Percentiles rank a stretch among this genome's conserved stretches.
Conservation (phyloP, 2,113 vertebrate genomes). For the Indri indri region DNA sequence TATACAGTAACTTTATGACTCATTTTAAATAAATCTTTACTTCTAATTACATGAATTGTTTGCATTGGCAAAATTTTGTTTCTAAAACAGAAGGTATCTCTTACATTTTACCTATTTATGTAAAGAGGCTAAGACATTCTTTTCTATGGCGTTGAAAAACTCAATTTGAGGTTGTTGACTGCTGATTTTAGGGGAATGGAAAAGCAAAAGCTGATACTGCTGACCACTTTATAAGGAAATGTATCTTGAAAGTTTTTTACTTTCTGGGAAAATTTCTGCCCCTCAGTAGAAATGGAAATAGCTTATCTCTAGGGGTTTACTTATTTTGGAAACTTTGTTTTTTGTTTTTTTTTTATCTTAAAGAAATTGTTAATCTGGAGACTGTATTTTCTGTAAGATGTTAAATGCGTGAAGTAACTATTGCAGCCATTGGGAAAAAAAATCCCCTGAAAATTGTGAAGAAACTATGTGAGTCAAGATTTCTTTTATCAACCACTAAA, state of each 20-base stretch:
- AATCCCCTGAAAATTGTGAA: not conserved
- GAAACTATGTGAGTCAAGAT: not conserved
- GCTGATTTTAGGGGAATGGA: not conserved
- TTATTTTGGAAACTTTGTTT: not conserved
- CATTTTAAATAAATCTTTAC: not conserved
- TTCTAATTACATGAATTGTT: not conserved
- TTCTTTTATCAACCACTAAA: not conserved
- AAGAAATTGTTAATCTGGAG: not conserved
- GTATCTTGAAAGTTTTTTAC: not conserved
- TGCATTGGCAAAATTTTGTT: not conserved
- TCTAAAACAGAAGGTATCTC: not conserved
- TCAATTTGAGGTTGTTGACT: not conserved
- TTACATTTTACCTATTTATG: not conserved
- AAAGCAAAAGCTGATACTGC: not conserved
- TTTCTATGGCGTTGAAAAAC: not conserved
- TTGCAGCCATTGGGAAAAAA: not conserved
- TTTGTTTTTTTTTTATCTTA: not conserved
- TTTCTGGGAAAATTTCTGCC: not conserved
- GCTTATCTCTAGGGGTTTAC: not conserved
- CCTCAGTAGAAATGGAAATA: not conserved
- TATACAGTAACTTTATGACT: not conserved
- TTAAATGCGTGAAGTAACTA: not conserved
- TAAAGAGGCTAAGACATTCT: not conserved
- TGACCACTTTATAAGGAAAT: not conserved
- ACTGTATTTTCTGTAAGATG: not conserved